Evolutionary conservation across 2,888 invertebrate species (phyloP).

Genomic region (Tipula unca): DNA sequence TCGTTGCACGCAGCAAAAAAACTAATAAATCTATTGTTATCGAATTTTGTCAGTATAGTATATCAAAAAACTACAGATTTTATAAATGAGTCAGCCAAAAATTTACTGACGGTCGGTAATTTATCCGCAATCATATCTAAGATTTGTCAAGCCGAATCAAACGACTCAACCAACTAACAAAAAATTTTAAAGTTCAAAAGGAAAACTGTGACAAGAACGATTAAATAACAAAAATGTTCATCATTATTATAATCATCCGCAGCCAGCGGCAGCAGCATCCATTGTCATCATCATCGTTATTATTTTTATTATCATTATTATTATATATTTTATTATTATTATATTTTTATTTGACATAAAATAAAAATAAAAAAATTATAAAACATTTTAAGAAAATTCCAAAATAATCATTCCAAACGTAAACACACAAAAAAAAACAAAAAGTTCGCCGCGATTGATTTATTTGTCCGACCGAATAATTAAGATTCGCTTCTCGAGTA

Average conservation of each 20-base stretch:
- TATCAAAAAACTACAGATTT: not conserved
- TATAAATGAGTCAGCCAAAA: not conserved
- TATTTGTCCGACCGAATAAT: slow-evolving; percentile 17
- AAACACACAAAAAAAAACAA: not conserved
- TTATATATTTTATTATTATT: not conserved
- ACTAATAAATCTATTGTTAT: not conserved
- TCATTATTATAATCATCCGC: not conserved
- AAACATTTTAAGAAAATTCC: not conserved
- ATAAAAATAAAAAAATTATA: too few relatives aligned
- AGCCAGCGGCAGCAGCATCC: not conserved
- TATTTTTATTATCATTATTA: not conserved
- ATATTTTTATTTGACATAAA: not conserved
- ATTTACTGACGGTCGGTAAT: not conserved
- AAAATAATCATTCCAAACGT: not conserved
- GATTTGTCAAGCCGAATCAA: not conserved
- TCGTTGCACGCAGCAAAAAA: not conserved
- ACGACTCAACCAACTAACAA: not conserved
- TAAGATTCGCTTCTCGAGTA: not conserved
- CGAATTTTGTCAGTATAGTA: not conserved
- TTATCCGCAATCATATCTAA: not conserved
- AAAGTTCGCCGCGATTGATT: slow-evolving; percentile 14
- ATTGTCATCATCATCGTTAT: slow-evolving; percentile 8
- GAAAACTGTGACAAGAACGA: slow-evolving; percentile 14
- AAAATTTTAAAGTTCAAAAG: not conserved
- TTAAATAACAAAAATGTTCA: not conserved